Base-by-base conservation (phyloP, 2,888 invertebrate genomes). In the Nymphalis urticae region DNA sequence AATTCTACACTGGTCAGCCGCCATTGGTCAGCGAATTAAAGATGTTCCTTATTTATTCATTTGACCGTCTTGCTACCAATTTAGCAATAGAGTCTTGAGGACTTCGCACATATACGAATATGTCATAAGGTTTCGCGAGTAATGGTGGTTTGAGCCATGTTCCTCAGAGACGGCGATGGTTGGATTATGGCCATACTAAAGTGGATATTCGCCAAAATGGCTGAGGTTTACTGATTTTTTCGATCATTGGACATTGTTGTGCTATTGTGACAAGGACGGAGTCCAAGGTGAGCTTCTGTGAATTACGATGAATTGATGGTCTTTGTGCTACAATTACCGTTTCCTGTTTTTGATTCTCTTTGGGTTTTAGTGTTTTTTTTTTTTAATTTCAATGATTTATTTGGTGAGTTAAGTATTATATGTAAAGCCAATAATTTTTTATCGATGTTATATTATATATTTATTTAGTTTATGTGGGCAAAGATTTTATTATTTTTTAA, bases 131-230 rank as follows among this genome's bases (percentile, higher is more conserved):
- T 36, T 56, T 36, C 32, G 32, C 71, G 53, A 82, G 13, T 80
- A 79, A 90, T 90, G 89, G 85, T 87, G 76, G 87, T 86, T 79
- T 90, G 77, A 86, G 74, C 73, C 66, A 84, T 87, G 83, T 82
- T 77, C 80, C 73, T 84, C 64, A 80, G 83, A 54, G 86, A 86
- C 75, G 82, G 81, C 48, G 86, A 81, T 72, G 87, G 87, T 61
- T 74, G 83, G 56, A 79, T 76, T 4, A 79, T 82, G 75, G 80
- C 76, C 72, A 74, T 79, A 17, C 75, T 79, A 9, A 81, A 80
- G 79, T 82, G 81, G 82, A 75, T 80, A 66, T 89, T 92, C 91
- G 92, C 92, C 92, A 92, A 89, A 81, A 92, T 84, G 92, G 92
- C 92, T 76, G 72, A 76, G 77, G 82, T 78, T 68, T 74, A 74